phyloP scores from a whole-genome alignment of 2,797 vertebrate species.

The Hemibagrus guttatus region DNA sequence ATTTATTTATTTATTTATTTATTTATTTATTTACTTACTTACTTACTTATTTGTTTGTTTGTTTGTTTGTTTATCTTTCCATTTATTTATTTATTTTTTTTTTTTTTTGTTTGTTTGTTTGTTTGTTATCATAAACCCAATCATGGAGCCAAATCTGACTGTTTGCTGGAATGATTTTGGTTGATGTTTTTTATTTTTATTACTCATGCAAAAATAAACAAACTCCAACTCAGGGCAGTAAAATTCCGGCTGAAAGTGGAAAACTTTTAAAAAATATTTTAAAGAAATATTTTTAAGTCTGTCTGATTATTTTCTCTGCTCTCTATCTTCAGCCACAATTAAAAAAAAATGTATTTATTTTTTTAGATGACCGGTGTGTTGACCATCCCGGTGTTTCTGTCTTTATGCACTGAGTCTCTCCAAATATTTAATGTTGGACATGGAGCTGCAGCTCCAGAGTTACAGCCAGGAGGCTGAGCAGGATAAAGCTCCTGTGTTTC shows the following conservation, averaged over 20 bases:
- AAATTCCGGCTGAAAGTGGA: background rate
- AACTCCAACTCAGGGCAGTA: background rate
- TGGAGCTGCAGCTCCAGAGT: constrained; percentile 3
- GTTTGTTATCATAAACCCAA: no score
- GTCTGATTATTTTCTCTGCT: background rate
- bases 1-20: no score
- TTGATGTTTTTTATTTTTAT: background rate
- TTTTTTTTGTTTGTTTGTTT: no score
- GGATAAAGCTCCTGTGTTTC: constrained; percentile 6
- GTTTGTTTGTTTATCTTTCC: no score
- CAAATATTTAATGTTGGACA: constrained; percentile 8
- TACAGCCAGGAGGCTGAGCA: background rate
- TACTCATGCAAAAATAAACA: background rate
- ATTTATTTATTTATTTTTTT: no score
- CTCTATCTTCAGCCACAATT: background rate
- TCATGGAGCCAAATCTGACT: background rate
- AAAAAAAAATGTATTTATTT: no score
- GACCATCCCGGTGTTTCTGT: background rate
- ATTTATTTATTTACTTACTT: background rate
- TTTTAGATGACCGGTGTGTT: no score
- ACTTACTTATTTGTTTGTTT: no score
- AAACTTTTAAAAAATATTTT: background rate
- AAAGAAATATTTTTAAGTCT: background rate
- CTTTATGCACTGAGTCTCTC: background rate
- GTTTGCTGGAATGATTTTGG: background rate